These are phyloP conservation scores for Sebastes taczanowskii DNA, from an alignment of 2,797 vertebrate genomes.

Conservation along the genomic window DNA sequence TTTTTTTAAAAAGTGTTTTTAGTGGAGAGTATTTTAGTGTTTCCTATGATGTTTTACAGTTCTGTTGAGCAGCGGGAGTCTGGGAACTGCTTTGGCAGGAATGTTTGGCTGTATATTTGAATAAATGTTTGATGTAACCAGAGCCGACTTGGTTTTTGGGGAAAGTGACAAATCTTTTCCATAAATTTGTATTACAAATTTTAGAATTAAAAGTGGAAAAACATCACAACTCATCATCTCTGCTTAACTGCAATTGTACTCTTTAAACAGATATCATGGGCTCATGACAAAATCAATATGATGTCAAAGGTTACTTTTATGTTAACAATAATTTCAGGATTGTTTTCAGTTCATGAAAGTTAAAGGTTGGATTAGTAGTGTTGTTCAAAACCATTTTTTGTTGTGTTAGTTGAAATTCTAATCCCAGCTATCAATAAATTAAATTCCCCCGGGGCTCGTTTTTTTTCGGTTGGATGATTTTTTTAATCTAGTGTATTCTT, in stretches of 20 bases:
- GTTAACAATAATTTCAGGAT: neutral
- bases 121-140: neutral
- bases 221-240: neutral
- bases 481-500: too few species aligned
- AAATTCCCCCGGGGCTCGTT: too few species aligned
- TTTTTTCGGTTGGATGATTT: too few species aligned
- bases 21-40: constrained; percentile 16
- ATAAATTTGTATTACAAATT: neutral
- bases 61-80: constrained; percentile 17
- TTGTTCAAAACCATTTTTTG: too few species aligned
- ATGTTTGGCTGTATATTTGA: constrained; percentile 21
- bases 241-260: neutral
- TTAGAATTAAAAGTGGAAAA: neutral
- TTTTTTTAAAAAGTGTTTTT: neutral
- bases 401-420: too few species aligned
- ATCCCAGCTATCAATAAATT: too few species aligned
- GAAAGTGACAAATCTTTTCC: neutral
- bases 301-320: neutral
- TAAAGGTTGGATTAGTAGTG: fast-evolving
- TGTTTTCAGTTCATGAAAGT: too few species aligned
- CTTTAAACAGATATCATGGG: neutral
- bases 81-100: constrained; percentile 25
- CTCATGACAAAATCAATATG: neutral
- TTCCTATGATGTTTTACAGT: constrained; percentile 34
- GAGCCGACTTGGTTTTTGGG: neutral